Percentiles rank a stretch among this genome's conserved stretches.
Evolutionary conservation across 2,797 vertebrate species (phyloP).

Genomic region (Gallirallus australis): DNA sequence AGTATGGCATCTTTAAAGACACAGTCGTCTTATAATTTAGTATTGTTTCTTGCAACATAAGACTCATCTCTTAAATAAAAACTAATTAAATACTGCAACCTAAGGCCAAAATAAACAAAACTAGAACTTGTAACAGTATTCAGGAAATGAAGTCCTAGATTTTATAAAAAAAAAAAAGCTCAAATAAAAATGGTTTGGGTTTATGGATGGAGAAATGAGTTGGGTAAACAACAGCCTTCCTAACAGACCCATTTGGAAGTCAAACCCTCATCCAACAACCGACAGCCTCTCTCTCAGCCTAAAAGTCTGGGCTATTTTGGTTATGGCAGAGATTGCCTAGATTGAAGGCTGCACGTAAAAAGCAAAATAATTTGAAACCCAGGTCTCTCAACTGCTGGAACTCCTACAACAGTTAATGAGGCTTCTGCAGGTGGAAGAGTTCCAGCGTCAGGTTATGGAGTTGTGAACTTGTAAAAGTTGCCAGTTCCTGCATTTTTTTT

Average conservation of each 20-base stretch:
- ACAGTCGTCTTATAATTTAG: conserved; percentile 62
- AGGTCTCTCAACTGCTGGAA: neutral
- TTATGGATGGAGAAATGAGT: neutral
- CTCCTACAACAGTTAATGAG: conserved; percentile 22
- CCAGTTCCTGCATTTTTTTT: conserved; percentile 51
- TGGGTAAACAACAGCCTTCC: conserved; percentile 18
- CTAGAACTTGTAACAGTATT: conserved; percentile 33
- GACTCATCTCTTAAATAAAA: conserved; percentile 65
- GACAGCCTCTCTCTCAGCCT: neutral
- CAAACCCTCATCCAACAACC: neutral
- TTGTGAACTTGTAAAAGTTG: conserved; percentile 24
- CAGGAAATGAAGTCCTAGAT: conserved; percentile 40
- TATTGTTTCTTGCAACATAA: conserved; percentile 47
- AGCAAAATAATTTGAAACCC: conserved; percentile 17
- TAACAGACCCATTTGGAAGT: neutral
- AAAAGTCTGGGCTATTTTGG: neutral
- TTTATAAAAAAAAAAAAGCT: conserved; percentile 18
- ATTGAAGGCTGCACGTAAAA: neutral
- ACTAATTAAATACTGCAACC: conserved; percentile 15
- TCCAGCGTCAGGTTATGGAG: conserved; percentile 53
- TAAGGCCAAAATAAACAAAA: conserved; percentile 51
- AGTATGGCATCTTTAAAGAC: conserved; percentile 53
- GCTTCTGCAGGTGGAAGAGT: conserved; percentile 42
- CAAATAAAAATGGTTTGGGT: neutral
- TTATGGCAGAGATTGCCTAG: neutral